Percentiles rank a stretch among this genome's conserved stretches.
phyloP scores from a whole-genome alignment of 2,888 invertebrate species.

The Artemia sinica region DNA sequence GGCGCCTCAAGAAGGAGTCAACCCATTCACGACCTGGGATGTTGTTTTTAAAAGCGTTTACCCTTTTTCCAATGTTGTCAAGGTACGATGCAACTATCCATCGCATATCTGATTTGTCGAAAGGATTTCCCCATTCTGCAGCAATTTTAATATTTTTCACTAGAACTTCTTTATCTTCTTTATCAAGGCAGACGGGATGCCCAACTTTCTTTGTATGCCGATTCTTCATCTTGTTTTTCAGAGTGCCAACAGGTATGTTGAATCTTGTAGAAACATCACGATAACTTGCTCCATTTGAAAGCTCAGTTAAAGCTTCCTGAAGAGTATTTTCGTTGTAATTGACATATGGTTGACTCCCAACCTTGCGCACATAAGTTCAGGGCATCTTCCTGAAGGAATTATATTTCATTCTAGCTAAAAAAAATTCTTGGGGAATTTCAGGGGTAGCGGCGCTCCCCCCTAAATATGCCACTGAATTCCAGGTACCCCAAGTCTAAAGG shows the following conservation, averaged over 20 bases:
- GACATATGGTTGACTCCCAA: neutral
- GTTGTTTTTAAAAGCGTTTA: conserved; percentile 26
- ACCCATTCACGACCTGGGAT: conserved; percentile 27
- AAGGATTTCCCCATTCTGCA: conserved; percentile 27
- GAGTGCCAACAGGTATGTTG: no score
- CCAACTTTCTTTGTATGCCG: no score
- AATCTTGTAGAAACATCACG: no score
- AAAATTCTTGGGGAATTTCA: neutral
- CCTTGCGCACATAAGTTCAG: neutral
- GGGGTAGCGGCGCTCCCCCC: no score
- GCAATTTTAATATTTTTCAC: conserved; percentile 24
- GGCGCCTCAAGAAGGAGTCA: conserved; percentile 19
- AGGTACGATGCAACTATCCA: conserved; percentile 25
- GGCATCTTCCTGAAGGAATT: conserved; percentile 3
- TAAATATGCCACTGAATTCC: no score
- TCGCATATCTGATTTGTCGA: conserved; percentile 25
- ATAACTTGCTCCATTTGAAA: no score
- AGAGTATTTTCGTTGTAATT: neutral
- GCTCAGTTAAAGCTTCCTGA: no score
- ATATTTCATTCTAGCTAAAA: conserved; percentile 6
- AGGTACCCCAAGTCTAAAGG: no score
- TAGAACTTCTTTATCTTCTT: conserved; percentile 24
- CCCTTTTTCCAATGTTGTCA: neutral
- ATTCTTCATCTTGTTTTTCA: no score
- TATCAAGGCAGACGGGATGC: no score